A percentile compares a stretch with the other conserved stretches of the same genome.
phyloP scores from a whole-genome alignment of 2,797 vertebrate species.

The Discoglossus pictus region DNA sequence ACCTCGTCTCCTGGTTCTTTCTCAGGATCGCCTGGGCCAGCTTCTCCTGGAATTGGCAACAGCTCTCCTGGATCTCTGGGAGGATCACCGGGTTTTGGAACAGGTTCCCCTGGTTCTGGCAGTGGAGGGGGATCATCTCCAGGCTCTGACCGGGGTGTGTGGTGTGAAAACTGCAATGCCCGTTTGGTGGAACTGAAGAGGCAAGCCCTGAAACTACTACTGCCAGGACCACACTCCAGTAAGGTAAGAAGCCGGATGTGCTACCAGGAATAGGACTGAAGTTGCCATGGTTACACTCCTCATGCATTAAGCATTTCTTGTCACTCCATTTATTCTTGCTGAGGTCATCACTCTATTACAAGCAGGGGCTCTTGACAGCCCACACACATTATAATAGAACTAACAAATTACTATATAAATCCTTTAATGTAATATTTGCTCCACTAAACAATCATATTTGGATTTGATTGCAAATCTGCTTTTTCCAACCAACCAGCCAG shows the following conservation, averaged over 20 bases:
- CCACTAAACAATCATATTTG: no score
- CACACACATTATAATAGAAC: no score
- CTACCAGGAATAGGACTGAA: constrained; percentile 23
- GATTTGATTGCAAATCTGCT: no score
- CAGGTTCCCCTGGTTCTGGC: constrained; percentile 72
- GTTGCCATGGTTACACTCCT: constrained; percentile 33
- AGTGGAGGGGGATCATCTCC: constrained; percentile 81
- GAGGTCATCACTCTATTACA: no score
- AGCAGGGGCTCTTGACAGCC: no score
- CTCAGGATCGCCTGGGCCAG: constrained; percentile 86
- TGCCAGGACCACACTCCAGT: constrained; percentile 83
- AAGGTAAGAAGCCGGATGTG: constrained; percentile 75
- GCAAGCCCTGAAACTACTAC: constrained; percentile 86
- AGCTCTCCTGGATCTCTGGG: constrained; percentile 88
- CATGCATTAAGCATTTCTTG: constrained; percentile 21
- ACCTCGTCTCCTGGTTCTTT: constrained; percentile 91
- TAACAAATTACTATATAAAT: no score
- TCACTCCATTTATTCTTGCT: no score
- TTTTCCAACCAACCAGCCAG: no score
- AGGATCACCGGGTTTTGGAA: constrained; percentile 86
- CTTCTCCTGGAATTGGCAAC: constrained; percentile 90
- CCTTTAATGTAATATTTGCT: no score
- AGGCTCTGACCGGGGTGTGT: constrained; percentile 79
- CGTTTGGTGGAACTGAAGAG: constrained; percentile 90
- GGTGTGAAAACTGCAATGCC: constrained; percentile 90